A percentile compares a stretch with the other conserved stretches of the same genome.
Conservation (phyloP, 2,113 vertebrate species). For the Bucco capensis region DNA sequence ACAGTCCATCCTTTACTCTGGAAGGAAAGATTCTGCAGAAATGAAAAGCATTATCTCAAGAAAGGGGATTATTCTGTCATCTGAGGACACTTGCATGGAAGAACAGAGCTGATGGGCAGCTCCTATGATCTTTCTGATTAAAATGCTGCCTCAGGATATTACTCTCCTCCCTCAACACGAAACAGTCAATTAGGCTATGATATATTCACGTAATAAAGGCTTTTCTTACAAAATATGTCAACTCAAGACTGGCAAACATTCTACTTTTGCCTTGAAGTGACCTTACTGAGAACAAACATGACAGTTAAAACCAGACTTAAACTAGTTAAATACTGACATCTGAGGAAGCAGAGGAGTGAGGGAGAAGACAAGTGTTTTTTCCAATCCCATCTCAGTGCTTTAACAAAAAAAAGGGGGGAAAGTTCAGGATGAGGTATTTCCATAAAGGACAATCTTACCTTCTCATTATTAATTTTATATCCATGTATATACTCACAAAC, state of each 20-base stretch:
- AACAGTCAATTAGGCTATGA: constrained; percentile 48
- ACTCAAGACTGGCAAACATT: neutral
- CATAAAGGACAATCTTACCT: neutral
- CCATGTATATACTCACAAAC: neutral
- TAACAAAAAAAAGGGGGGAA: neutral
- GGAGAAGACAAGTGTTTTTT: neutral
- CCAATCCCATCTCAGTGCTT: neutral
- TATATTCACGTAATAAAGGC: constrained; percentile 26
- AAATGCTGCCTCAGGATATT: constrained; percentile 38
- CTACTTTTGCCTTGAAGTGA: constrained; percentile 14
- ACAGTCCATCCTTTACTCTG: neutral
- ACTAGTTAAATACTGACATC: neutral
- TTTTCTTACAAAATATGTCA: constrained; percentile 30
- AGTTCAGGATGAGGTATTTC: neutral
- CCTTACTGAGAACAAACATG: constrained; percentile 4
- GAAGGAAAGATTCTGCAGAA: neutral
- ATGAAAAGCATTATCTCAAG: constrained; percentile 3
- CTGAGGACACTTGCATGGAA: neutral
- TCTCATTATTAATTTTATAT: neutral
- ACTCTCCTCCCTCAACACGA: neutral
- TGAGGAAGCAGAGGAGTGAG: neutral
- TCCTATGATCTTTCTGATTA: constrained; percentile 33
- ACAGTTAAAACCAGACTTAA: constrained; percentile 17
- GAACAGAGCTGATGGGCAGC: neutral
- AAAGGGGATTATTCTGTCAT: constrained; percentile 31